Evolutionary conservation across 2,113 vertebrate species (phyloP).

Genomic region (Sus scrofa): DNA sequence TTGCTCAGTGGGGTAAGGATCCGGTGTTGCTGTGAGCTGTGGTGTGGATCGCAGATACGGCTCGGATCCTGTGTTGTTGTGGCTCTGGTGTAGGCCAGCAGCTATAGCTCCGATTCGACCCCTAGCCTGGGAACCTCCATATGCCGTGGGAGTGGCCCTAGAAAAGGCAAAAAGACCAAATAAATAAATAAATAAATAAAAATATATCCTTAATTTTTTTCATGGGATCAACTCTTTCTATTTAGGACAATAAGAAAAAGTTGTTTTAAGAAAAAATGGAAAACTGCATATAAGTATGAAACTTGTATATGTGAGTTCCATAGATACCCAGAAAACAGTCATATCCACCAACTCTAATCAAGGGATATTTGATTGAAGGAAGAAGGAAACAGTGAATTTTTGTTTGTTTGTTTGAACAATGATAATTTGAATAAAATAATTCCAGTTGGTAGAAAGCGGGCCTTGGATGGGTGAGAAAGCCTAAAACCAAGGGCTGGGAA

Average conservation of each 20-base stretch:
- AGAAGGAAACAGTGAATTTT: neutral
- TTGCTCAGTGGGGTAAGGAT: too few species aligned
- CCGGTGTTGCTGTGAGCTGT: too few species aligned
- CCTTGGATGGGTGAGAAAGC: neutral
- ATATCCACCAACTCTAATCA: neutral
- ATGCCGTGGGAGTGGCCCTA: too few species aligned
- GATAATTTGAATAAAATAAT: neutral
- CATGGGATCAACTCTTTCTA: conserved; percentile 50
- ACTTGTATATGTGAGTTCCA: neutral
- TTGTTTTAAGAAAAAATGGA: conserved; percentile 48
- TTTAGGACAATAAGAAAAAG: conserved; percentile 54
- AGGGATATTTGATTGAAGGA: neutral
- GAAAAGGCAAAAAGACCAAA: too few species aligned
- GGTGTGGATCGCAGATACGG: too few species aligned
- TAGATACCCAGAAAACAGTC: neutral
- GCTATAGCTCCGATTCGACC: too few species aligned
- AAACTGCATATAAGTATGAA: conserved; percentile 12
- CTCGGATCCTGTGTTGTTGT: too few species aligned
- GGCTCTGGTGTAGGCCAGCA: too few species aligned
- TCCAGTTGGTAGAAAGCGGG: neutral
- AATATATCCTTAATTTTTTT: conserved; percentile 60
- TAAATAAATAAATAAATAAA: too few species aligned
- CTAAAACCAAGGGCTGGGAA: neutral
- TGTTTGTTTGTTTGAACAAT: neutral
- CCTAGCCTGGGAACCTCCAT: too few species aligned